Evolutionary conservation across 1,140 invertebrate genomes (phyloP).

Genomic region (Rhagoletis pomonella): DNA sequence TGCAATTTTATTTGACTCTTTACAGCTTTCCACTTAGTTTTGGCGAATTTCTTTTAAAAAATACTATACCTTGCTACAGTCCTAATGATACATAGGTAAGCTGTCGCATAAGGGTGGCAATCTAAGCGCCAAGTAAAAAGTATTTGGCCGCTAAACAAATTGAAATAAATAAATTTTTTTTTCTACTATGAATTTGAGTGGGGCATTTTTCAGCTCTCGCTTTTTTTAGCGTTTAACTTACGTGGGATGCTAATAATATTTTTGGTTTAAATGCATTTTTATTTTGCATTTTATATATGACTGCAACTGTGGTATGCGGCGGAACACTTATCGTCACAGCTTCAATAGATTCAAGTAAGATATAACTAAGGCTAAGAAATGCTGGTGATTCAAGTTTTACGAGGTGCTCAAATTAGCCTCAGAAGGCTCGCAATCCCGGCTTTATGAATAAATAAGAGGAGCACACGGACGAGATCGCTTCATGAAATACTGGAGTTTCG

Average conservation of each 20-base stretch:
- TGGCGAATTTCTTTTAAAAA: background rate
- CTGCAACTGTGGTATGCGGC: no score
- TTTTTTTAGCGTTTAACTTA: background rate
- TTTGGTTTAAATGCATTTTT: background rate
- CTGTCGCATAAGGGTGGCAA: background rate
- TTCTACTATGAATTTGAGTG: background rate
- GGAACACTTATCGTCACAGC: no score
- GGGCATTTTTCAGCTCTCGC: background rate
- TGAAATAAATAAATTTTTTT: conserved; percentile 9
- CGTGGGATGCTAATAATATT: background rate
- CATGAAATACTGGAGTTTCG: no score
- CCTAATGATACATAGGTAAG: background rate
- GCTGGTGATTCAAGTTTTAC: no score
- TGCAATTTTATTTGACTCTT: conserved; percentile 9
- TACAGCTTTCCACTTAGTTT: background rate
- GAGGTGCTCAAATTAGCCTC: no score
- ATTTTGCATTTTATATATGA: no score
- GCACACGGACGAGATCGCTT: no score
- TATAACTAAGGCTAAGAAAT: no score
- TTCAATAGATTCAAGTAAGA: no score
- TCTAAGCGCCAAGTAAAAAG: background rate
- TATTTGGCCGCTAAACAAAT: background rate
- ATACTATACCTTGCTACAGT: background rate
- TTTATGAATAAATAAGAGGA: no score
- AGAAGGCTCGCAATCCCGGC: no score